A percentile compares a stretch with the other conserved stretches of the same genome.
These are phyloP conservation scores for Cantharis lateralis DNA, from an alignment of 2,888 invertebrate species.

Conservation along the genomic window DNA sequence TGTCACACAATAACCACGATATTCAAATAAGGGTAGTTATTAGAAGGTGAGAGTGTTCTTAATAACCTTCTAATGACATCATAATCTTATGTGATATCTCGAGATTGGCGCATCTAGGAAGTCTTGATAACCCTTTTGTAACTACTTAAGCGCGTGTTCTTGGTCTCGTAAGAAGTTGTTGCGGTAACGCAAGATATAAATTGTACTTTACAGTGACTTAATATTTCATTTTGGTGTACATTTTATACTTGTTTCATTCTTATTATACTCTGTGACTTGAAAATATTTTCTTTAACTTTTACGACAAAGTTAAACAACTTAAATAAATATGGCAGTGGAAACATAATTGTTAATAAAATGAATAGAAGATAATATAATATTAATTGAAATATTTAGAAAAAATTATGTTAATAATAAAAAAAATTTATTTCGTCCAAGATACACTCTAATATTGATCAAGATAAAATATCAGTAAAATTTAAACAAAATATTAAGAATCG, in stretches of 20 bases:
- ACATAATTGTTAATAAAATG: not conserved
- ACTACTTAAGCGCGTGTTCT: conserved; percentile 27
- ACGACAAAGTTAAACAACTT: not conserved
- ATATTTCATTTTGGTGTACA: not conserved
- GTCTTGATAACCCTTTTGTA: conserved; percentile 34
- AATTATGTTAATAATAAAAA: too few species aligned
- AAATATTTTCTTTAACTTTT: not conserved
- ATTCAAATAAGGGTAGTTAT: conserved; percentile 44
- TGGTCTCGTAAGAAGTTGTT: conserved; percentile 33
- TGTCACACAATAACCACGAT: conserved; percentile 36
- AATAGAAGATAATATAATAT: too few species aligned
- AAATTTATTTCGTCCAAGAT: not conserved
- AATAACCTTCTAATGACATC: conserved; percentile 47
- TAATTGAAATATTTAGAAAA: too few species aligned
- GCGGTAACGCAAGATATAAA: conserved; percentile 18
- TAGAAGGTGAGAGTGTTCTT: conserved; percentile 46
- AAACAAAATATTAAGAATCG: not conserved
- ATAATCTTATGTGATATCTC: conserved; percentile 48
- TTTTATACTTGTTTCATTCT: not conserved
- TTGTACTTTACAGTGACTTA: conserved; percentile 3
- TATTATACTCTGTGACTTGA: not conserved
- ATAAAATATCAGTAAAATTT: not conserved
- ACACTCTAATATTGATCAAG: too few species aligned
- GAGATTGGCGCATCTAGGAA: conserved; percentile 42
- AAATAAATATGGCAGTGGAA: not conserved